Evolutionary conservation across 2,797 vertebrate genomes (phyloP).

Genomic region (Phrynocephalus guinanensis): DNA sequence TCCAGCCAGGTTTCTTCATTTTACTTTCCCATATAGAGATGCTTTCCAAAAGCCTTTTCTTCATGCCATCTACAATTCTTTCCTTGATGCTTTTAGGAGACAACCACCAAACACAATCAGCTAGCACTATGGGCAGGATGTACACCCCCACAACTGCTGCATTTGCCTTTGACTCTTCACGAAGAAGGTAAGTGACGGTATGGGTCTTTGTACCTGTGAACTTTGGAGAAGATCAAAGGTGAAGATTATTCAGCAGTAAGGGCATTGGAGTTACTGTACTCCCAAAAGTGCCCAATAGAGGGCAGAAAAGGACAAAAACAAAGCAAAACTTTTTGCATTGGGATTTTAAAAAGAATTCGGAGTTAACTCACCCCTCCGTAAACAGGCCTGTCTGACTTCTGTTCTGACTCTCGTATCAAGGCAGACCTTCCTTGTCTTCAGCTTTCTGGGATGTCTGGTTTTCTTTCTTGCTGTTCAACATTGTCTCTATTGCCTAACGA

Average conservation of each 20-base stretch:
- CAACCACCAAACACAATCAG: neutral
- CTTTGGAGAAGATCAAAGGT: neutral
- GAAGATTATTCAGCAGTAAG: neutral
- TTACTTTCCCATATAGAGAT: neutral
- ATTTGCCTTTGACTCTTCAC: neutral
- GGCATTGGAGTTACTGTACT: no score
- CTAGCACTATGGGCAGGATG: neutral
- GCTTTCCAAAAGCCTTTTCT: neutral
- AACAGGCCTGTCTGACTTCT: neutral
- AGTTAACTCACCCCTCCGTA: neutral
- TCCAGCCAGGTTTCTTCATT: neutral
- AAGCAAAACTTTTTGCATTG: neutral
- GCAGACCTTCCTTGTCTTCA: neutral
- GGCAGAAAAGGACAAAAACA: neutral
- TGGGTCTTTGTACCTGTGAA: neutral
- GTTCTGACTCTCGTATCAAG: neutral
- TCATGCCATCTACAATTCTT: neutral
- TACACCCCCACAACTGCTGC: neutral
- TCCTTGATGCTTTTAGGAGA: neutral
- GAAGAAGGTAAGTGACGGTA: neutral
- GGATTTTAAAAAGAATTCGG: neutral
- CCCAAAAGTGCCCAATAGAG: neutral
- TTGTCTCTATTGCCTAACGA: neutral
- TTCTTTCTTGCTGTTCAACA: neutral
- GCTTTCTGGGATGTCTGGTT: neutral